Base-by-base conservation (phyloP, 2,888 invertebrate species). In the Cheilosia soror region DNA sequence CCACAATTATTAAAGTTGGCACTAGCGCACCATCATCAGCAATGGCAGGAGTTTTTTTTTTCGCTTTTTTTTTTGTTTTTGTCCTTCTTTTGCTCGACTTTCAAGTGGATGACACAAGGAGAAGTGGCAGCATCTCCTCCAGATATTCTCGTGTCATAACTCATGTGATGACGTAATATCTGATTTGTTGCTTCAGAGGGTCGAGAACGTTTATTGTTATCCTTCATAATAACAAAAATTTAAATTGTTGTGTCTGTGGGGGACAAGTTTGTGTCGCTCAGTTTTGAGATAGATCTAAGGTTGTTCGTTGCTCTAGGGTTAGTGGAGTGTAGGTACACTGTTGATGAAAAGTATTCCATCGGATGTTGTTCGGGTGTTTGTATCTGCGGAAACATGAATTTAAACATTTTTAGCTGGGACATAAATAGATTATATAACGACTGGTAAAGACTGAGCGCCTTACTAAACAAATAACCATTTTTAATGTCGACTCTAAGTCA, bases 1-100 rank as follows among this genome's bases (percentile, higher is more conserved):
- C 71, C 80, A 81, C 85, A 85, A 85, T 85, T 85, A 85, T 77
- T 51, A 81, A 85, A 85, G 66, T 81, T 81, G 71, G 55, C 71
- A 29, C 85, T 76, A 72, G 66, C 62, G 66, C 62, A 84, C 73
- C 69, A 49, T 51, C 31, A 44, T 9, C 47, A n/a, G 37, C 20
- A 58, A 7, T 42, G 44, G 49, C 20, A 11, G 25, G 42, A 57
- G 55, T 53, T 62, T 44, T 51, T 63, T 78, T 44, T 15, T 9
- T 4, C 66, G 51, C 5, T 71, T 57, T 31, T 42, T 15, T 71
- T 60, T 37, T 11, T 27, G 51, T 44, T 27, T 5, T 66, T 5
- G 42, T 53, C 44, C 63, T 76, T 53, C 47, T 13, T 51, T 44
- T 27, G 31, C 11, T 44, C 60, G 60, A 60, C 57, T 80, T 75